Evolutionary conservation across 2,888 invertebrate species (phyloP), one percentile per base, ranked within the genome.

Genomic region (Sesia bembeciformis): DNA sequence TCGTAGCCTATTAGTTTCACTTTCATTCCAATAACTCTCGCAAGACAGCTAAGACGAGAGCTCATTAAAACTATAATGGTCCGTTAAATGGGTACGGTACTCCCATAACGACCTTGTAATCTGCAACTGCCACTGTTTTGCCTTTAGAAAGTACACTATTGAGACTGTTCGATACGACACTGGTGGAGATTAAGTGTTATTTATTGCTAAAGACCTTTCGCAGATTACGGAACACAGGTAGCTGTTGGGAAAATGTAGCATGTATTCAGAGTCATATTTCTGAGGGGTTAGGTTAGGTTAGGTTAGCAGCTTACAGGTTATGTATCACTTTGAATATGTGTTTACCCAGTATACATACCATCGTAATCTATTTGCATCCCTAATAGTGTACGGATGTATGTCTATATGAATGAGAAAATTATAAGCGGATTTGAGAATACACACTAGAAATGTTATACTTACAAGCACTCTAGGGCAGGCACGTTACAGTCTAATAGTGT

Each of bases 1-100:
- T 46, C 63, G 50, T 53, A 68, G 67, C 67, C 72, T 78, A 84
- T 88, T 87, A 78, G 88, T 76, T 68, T 77, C 88, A 86, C 88
- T 88, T 88, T 88, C 88, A 65, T 83, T 81, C 77, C 63, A 78
- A 78, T 76, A 74, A 75, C 74, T 71, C 63, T 61, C 58, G 61
- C 60, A 54, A 56, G 56, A 50, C 50, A 56, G 58, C 49, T 52
- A 57, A 60, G 55, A 52, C 54, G 60, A 63, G 56, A 60, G 58
- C 65, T 72, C 67, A 73, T 73, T 72, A 67, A 60, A 67, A 63
- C 53, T 62, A 66, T 68, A 72, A 72, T 68, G 61, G 60, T 60
- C 65, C 65, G 64, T 67, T 63, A 66, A 72, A 72, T 66, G 60
- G 61, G 58, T 61, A 62, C 57, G 54, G 54, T 57, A 56, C 54